Evolutionary conservation across 2,888 invertebrate species (phyloP).

Genomic region (Eutolmus rufibarbis): DNA sequence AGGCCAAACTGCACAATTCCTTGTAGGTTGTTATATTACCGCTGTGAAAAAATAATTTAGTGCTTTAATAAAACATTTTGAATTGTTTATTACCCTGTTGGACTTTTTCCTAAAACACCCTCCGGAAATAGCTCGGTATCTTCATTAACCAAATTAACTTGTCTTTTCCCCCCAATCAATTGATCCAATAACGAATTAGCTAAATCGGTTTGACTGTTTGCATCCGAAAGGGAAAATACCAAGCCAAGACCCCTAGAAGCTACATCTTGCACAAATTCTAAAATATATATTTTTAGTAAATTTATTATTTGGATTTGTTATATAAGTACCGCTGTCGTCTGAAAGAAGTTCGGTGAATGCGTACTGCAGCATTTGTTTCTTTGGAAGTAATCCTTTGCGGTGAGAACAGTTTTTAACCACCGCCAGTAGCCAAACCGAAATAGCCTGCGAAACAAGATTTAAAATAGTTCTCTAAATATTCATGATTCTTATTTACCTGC

Average conservation of each 20-base stretch:
- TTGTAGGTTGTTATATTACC: slow-evolving; percentile 92
- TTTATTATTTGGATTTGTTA: background rate
- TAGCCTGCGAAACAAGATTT: slow-evolving; percentile 67
- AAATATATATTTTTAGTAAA: slow-evolving; percentile 33
- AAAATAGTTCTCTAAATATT: background rate
- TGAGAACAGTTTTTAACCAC: slow-evolving; percentile 81
- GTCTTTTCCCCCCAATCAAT: slow-evolving; percentile 78
- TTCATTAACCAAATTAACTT: slow-evolving; percentile 76
- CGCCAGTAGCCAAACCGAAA: slow-evolving; percentile 87
- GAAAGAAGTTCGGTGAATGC: slow-evolving; percentile 87
- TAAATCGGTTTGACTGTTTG: slow-evolving; percentile 73
- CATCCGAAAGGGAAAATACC: slow-evolving; percentile 82
- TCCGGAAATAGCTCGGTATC: slow-evolving; percentile 90
- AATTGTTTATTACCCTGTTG: slow-evolving; percentile 73
- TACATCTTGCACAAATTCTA: slow-evolving; percentile 92
- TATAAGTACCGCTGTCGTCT: slow-evolving; percentile 81
- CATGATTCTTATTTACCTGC: slow-evolving; percentile 54
- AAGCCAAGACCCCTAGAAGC: slow-evolving; percentile 90
- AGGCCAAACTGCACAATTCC: slow-evolving; percentile 91
- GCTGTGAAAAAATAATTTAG: slow-evolving; percentile 63
- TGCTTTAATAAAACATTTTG: background rate
- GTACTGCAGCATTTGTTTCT: slow-evolving; percentile 75
- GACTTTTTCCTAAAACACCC: slow-evolving; percentile 84
- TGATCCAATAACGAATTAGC: slow-evolving; percentile 83
- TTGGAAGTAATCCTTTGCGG: slow-evolving; percentile 71